phyloP scores from a whole-genome alignment of 1,140 invertebrate genomes.

The Psix sp. region DNA sequence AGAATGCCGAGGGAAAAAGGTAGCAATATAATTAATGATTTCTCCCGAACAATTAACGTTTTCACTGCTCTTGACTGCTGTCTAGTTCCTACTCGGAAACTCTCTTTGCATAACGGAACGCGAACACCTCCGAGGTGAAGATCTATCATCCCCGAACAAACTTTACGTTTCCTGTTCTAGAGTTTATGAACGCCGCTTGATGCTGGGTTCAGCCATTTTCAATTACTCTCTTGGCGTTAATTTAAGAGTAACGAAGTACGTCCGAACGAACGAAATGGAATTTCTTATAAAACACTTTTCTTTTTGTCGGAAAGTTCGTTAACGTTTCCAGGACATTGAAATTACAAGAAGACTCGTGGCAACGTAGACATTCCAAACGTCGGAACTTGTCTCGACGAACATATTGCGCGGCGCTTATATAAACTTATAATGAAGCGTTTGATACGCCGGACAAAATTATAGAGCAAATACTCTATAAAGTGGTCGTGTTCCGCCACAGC shows the following conservation, averaged over 20 bases:
- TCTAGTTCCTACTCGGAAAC: slow-evolving; percentile 59
- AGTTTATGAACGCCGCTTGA: not conserved
- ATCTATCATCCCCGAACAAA: slow-evolving; percentile 19
- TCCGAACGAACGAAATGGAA: too few relatives aligned
- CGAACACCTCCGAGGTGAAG: slow-evolving; percentile 17
- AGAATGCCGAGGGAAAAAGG: slow-evolving; percentile 61
- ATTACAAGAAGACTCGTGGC: slow-evolving; percentile 31
- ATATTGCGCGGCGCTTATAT: slow-evolving; percentile 54
- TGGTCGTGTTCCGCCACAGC: slow-evolving; percentile 54
- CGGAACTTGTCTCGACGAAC: slow-evolving; percentile 39
- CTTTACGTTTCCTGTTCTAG: slow-evolving; percentile 11
- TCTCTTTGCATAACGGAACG: slow-evolving; percentile 60
- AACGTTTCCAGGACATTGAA: slow-evolving; percentile 9
- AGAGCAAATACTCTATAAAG: slow-evolving; percentile 40
- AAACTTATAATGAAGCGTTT: slow-evolving; percentile 60
- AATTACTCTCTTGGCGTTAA: too few relatives aligned
- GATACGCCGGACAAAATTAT: slow-evolving; percentile 46
- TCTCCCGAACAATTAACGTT: slow-evolving; percentile 70
- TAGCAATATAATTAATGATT: slow-evolving; percentile 72
- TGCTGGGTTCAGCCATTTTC: too few relatives aligned
- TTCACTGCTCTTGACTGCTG: slow-evolving; percentile 69
- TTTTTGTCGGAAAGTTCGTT: not conserved
- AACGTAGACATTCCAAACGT: slow-evolving; percentile 31
- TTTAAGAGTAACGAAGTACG: too few relatives aligned
- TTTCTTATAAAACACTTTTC: too few relatives aligned